Evolutionary conservation across 2,113 vertebrate genomes (phyloP).

Genomic region (Amblyornis subalaris): DNA sequence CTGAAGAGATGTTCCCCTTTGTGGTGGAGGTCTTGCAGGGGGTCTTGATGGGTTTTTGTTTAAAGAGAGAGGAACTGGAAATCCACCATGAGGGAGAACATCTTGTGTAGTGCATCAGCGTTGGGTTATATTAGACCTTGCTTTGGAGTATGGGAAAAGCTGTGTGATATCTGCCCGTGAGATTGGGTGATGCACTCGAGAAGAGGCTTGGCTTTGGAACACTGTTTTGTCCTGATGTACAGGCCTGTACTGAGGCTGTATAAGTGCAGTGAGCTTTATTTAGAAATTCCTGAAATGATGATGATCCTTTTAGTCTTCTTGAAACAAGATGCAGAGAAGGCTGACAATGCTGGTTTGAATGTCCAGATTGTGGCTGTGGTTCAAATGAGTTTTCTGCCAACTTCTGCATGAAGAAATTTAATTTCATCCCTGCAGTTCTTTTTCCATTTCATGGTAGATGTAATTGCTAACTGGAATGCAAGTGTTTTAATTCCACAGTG

Average conservation of each 20-base stretch:
- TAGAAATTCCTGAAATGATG: neutral
- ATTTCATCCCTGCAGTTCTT: neutral
- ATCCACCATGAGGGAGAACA: neutral
- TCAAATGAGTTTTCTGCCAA: neutral
- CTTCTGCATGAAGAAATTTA: neutral
- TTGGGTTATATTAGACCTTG: neutral
- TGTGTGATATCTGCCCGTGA: neutral
- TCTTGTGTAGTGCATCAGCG: rapidly evolving
- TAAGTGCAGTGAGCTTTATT: neutral
- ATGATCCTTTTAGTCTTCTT: neutral
- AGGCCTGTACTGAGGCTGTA: neutral
- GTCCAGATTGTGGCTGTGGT: neutral
- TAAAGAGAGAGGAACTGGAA: neutral
- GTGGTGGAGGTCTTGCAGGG: neutral
- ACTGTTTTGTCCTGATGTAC: neutral
- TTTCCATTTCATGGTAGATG: neutral
- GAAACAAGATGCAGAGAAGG: neutral
- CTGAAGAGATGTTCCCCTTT: neutral
- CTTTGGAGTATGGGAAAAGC: neutral
- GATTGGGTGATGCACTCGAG: rapidly evolving
- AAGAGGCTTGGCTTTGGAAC: neutral
- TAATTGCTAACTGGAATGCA: neutral
- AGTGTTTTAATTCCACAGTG: neutral
- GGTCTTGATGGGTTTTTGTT: neutral
- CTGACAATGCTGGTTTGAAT: neutral